phyloP scores from a whole-genome alignment of 2,113 vertebrate genomes.

The Lethenteron reissneri region DNA sequence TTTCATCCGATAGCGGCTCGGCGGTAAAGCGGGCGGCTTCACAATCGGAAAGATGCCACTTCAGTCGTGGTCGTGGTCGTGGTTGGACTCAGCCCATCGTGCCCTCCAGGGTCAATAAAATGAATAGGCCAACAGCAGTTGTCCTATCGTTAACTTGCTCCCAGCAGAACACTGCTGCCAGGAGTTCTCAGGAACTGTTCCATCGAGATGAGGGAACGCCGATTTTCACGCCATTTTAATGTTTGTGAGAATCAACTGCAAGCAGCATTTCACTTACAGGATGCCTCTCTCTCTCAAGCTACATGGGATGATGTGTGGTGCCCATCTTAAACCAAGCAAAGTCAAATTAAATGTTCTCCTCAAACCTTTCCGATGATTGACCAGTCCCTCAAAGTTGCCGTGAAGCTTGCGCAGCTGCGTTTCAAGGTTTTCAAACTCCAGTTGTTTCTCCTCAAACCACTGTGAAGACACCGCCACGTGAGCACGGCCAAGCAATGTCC shows the following conservation, averaged over 20 bases:
- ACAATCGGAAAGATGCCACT: no score
- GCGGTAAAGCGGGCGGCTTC: no score
- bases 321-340: background rate
- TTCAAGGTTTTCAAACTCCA: constrained; percentile 95
- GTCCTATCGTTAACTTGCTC: no score
- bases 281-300: background rate
- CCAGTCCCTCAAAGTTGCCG: constrained; percentile 61
- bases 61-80: no score
- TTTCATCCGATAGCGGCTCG: background rate
- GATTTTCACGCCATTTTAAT: no score
- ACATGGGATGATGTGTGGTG: background rate
- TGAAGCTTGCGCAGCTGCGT: constrained; percentile 86
- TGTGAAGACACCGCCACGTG: constrained; percentile 41
- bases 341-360: background rate
- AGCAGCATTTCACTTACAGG: background rate
- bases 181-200: no score
- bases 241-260: no score
- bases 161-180: no score
- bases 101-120: no score
- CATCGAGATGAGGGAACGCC: no score
- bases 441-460: constrained; percentile 99
- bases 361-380: constrained; percentile 83
- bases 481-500: background rate
- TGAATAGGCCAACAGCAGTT: no score
- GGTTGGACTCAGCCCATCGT: no score